Evolutionary conservation across 2,113 vertebrate species (phyloP), one percentile per base, ranked within the genome.

Genomic region (Apus apus): DNA sequence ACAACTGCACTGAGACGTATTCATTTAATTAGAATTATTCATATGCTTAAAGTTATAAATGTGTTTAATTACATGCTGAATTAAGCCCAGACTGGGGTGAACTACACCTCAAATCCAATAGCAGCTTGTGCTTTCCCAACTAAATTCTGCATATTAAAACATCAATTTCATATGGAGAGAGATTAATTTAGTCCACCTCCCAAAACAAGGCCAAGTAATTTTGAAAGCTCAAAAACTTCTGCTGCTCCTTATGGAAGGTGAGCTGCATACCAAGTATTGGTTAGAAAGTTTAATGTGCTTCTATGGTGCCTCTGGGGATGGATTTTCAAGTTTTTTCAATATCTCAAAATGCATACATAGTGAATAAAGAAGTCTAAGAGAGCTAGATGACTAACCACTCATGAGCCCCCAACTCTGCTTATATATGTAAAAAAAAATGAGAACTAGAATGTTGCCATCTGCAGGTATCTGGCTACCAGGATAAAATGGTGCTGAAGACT

Each of bases 21-120:
- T 88, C 80, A 91, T 77, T 85, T 90, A 86, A 93, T 88, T 92
- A 90, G 48, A 95, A 89, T 48, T 94, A 84, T 86, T 96, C 88
- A 75, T 56, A 88, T 43, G 72, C 45, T 86, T 95, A 32, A 85
- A 86, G 68, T 92, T 93, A 84, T 64, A 90, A 80, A 92, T 87
- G 58, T 92, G 70, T 57, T 94, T 96, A 94, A 96, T 78, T 95
- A 94, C 22, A 62, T 61, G 87, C 54, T 68, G 85, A 96, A 93
- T 95, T 92, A 93, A 86, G 70, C 43, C 68, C 68, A 72, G 85
- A 67, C 48, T 68, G 68, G 79, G 57, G 75, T 83, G 78, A 96
- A 78, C 76, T 60, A 27, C 53, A 57, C 23, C 88, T 93, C 82
- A 85, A 88, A 90, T 84, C 71, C 90, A 86, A 80, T 3, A 83